Conservation (phyloP, 2,888 invertebrate genomes). For the Rhamnusium bicolor region DNA sequence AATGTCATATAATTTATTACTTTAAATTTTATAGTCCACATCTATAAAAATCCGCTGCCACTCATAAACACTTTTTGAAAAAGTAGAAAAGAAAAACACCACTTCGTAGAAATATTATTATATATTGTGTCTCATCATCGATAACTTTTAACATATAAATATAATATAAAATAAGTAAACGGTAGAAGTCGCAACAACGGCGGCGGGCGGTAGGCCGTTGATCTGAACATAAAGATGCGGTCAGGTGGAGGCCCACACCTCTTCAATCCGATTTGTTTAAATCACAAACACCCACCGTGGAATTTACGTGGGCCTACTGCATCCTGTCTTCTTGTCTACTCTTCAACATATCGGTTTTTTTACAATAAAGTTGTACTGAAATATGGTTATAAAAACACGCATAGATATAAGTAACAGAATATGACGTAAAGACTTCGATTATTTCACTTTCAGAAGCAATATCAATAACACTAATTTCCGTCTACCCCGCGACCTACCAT, state of each 20-base stretch:
- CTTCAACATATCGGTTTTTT: not conserved
- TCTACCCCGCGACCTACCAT: no score
- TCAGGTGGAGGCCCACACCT: slow-evolving; percentile 51
- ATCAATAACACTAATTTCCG: not conserved
- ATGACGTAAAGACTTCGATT: not conserved
- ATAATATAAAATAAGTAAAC: not conserved
- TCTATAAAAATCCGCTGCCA: no score
- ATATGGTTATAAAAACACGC: not conserved
- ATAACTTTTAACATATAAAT: no score
- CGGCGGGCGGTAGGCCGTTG: slow-evolving; percentile 36
- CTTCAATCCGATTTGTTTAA: slow-evolving; percentile 59
- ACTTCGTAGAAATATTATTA: no score
- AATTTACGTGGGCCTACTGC: slow-evolving; percentile 57
- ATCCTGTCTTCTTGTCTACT: slow-evolving; percentile 40
- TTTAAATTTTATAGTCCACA: no score
- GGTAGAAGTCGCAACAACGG: slow-evolving; percentile 27
- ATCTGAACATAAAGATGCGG: slow-evolving; percentile 37
- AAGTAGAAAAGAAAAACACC: no score
- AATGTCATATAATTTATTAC: no score
- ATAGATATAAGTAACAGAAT: not conserved
- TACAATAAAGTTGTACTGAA: not conserved
- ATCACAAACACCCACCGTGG: slow-evolving; percentile 59
- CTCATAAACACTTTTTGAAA: no score
- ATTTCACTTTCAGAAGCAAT: not conserved
- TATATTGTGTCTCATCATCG: no score